A percentile compares a stretch with the other conserved stretches of the same genome.
phyloP scores from a whole-genome alignment of 2,113 vertebrate species.

The Corythoichthys intestinalis region DNA sequence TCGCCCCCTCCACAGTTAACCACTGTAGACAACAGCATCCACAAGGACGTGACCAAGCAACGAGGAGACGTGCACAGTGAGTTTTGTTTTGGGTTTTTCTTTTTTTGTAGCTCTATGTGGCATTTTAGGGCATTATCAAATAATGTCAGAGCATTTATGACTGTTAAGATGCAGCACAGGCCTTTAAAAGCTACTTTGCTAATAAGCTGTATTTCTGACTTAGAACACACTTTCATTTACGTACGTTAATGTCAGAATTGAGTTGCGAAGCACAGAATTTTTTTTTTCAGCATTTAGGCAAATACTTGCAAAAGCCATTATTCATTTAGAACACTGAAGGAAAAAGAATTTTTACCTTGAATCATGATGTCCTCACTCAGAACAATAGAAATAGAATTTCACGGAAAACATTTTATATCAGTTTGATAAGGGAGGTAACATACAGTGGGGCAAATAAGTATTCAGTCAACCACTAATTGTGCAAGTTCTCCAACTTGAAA shows the following conservation, averaged over 20 bases:
- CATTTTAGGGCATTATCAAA: background rate
- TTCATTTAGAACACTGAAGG: background rate
- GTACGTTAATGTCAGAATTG: background rate
- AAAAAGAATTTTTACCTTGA: background rate
- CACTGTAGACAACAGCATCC: conserved; percentile 84
- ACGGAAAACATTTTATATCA: no score
- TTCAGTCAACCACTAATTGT: no score
- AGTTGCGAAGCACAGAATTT: background rate
- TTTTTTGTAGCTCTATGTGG: background rate
- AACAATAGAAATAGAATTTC: background rate
- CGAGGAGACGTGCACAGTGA: conserved; percentile 97
- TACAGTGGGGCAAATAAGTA: no score
- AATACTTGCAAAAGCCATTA: background rate
- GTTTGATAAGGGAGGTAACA: no score
- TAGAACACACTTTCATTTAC: background rate
- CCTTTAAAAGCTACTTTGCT: background rate
- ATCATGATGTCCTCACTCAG: conserved; percentile 4
- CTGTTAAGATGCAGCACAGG: background rate
- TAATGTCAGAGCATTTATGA: background rate
- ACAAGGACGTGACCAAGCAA: conserved; percentile 83
- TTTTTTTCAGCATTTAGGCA: background rate
- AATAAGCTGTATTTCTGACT: background rate
- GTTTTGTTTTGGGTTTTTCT: conserved; percentile 27
- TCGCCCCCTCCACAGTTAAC: conserved; percentile 34
- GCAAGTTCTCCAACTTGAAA: no score